A percentile compares a stretch with the other conserved stretches of the same genome.
Evolutionary conservation across 2,113 vertebrate species (phyloP).

Genomic region (Otus sunia): DNA sequence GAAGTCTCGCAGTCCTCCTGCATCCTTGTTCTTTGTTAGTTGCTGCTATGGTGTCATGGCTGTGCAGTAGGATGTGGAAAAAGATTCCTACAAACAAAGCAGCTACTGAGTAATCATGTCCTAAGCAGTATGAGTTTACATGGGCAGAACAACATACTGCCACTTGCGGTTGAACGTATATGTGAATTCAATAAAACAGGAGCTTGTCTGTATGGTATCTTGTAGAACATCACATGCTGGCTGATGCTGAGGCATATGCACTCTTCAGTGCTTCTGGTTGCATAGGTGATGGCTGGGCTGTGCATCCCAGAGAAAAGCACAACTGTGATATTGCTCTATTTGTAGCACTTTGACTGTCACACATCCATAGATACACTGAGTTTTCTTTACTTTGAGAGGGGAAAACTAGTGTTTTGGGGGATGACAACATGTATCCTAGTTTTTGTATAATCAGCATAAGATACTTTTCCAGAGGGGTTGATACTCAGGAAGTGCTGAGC

Average conservation of each 20-base stretch:
- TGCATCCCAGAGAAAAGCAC: not conserved
- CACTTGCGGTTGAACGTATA: not conserved
- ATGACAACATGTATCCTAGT: not conserved
- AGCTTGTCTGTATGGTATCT: not conserved
- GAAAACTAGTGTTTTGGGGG: not conserved
- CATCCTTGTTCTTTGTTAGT: not conserved
- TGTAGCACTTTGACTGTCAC: not conserved
- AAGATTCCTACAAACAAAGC: not conserved
- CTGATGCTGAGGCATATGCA: fast-evolving
- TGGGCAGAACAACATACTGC: not conserved
- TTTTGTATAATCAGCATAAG: not conserved
- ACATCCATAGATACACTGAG: not conserved
- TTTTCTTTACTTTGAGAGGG: not conserved
- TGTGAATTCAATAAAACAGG: not conserved
- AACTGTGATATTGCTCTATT: not conserved
- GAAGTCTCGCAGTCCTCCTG: not conserved
- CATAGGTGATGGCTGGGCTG: not conserved
- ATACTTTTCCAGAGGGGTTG: not conserved
- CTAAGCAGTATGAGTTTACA: not conserved
- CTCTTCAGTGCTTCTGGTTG: fast-evolving
- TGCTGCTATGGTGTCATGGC: not conserved
- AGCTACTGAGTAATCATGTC: not conserved
- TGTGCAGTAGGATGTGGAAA: not conserved
- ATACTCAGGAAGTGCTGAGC: not conserved
- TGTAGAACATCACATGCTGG: fast-evolving